phyloP scores from a whole-genome alignment of 2,113 vertebrate species.

The Elephantulus edwardii region DNA sequence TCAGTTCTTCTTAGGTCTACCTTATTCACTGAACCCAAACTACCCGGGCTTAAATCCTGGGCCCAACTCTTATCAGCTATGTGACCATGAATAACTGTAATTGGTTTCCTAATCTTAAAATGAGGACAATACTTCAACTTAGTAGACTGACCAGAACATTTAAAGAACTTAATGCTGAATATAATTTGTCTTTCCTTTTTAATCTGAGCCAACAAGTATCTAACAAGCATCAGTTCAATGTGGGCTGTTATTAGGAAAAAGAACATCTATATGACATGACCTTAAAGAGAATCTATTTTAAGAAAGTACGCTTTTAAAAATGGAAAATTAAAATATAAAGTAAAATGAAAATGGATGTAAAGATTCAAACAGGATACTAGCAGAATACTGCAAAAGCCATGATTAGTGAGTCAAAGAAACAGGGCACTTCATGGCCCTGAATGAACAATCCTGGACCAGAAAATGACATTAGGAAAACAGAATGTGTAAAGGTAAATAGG shows the following conservation, averaged over 20 bases:
- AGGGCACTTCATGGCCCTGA: background rate
- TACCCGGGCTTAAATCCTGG: background rate
- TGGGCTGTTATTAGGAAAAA: background rate
- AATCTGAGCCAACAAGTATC: background rate
- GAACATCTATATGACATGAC: background rate
- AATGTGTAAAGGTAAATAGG: background rate
- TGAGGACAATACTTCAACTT: background rate
- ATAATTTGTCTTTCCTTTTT: background rate
- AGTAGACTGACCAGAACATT: background rate
- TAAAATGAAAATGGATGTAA: background rate
- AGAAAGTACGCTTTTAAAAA: background rate
- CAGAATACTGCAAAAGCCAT: background rate
- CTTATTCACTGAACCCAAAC: background rate
- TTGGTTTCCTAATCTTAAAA: background rate
- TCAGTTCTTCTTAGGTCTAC: too few relatives aligned
- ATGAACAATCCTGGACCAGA: background rate
- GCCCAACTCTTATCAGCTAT: background rate
- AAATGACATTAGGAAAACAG: background rate
- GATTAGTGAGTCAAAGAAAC: background rate
- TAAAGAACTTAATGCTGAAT: background rate
- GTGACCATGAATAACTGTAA: background rate
- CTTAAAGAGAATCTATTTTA: slow-evolving; percentile 5
- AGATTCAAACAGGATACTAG: background rate
- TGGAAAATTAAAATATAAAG: background rate
- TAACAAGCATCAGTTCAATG: background rate